Conservation (phyloP, 2,888 invertebrate genomes). For the Gymnosoma rotundatum region DNA sequence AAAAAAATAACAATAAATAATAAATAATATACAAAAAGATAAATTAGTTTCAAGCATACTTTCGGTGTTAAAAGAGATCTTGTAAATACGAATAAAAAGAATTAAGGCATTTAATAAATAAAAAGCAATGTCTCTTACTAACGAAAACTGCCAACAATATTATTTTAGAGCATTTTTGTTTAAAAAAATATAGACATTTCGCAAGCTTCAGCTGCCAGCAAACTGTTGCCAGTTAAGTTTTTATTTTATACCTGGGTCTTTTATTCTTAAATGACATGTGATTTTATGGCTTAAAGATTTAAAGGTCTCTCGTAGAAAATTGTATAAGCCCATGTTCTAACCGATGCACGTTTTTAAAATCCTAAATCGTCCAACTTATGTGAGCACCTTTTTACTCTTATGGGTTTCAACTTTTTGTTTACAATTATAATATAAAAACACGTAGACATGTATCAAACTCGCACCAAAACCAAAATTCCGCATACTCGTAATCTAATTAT, state of each 20-base stretch:
- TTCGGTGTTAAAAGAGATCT: conserved; percentile 41
- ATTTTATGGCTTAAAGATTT: conserved; percentile 29
- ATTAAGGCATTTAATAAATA: conserved; percentile 15
- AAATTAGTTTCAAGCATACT: background rate
- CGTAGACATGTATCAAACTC: too few relatives aligned
- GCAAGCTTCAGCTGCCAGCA: conserved; percentile 12
- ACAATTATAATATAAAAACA: too few relatives aligned
- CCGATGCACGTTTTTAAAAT: too few relatives aligned
- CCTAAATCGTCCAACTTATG: too few relatives aligned
- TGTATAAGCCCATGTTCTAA: too few relatives aligned
- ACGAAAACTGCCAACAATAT: background rate
- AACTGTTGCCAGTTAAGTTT: conserved; percentile 19
- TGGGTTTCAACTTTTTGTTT: too few relatives aligned
- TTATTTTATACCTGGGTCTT: background rate
- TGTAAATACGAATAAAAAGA: conserved; percentile 27
- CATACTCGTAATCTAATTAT: too few relatives aligned
- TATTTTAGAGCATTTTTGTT: background rate
- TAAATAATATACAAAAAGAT: conserved; percentile 4
- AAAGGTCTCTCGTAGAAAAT: too few relatives aligned
- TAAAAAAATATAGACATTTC: conserved; percentile 22
- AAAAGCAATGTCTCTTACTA: conserved; percentile 15
- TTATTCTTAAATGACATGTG: conserved; percentile 27
- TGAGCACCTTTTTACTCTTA: too few relatives aligned
- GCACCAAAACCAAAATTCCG: too few relatives aligned
- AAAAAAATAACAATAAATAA: conserved; percentile 1